These are phyloP conservation scores for Oryctolagus cuniculus DNA, from an alignment of 2,113 vertebrate species.

Conservation along the genomic window mOryCun1.1 NC_091437.1:40708501-40709000, in stretches of 20 bases:
- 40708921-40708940: background rate
- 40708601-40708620: no score
- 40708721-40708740: background rate
- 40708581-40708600: no score
- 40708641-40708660: background rate
- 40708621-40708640: background rate
- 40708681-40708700: background rate
- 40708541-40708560: no score
- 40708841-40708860: background rate
- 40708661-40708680: background rate
- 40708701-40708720: no score
- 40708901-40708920: background rate
- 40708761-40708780: background rate
- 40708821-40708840: background rate
- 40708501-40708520: no score
- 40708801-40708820: background rate
- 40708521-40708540: no score
- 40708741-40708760: background rate
- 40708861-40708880: background rate
- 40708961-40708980: background rate
- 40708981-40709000: background rate
- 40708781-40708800: conserved; percentile 4
- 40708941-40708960: background rate
- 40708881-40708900: background rate
- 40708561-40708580: no score